Conservation (phyloP, 1,140 invertebrate genomes). For the Philotrypesis tridentata region DNA sequence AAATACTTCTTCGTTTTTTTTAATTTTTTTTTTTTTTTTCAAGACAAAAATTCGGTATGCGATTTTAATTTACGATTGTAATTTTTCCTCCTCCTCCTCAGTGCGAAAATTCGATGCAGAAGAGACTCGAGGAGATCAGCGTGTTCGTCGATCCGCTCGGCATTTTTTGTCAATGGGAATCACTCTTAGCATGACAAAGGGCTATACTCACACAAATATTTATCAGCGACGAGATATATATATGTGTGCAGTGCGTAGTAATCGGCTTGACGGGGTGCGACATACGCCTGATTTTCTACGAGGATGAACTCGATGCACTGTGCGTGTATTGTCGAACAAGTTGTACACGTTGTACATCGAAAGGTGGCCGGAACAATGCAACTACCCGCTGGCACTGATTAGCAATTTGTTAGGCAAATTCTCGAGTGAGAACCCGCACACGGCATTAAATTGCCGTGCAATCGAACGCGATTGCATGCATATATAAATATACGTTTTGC, state of each 20-base stretch:
- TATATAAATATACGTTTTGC: no score
- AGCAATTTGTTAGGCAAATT: conserved; percentile 60
- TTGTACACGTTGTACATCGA: neutral
- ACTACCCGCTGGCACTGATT: conserved; percentile 63
- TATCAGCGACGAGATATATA: conserved; percentile 15
- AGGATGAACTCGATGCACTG: conserved; percentile 35
- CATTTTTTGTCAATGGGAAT: conserved; percentile 34
- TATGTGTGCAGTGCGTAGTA: neutral
- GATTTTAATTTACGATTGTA: conserved; percentile 3
- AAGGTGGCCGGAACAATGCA: conserved; percentile 51
- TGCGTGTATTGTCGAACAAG: conserved; percentile 20
- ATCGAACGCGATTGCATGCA: no score
- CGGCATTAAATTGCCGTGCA: neutral
- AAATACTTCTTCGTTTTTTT: neutral
- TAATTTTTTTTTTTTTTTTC: no score
- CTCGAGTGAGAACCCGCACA: conserved; percentile 52
- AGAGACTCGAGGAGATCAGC: no score
- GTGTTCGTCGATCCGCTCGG: neutral
- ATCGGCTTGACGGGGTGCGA: conserved; percentile 39
- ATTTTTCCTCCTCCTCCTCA: no score
- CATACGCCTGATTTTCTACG: conserved; percentile 47
- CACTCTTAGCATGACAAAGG: neutral
- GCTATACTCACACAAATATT: conserved; percentile 13
- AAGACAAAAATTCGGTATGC: no score
- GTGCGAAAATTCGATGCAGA: neutral